Evolutionary conservation across 1,140 invertebrate genomes (phyloP).

Genomic region (Drosophila lini): DNA sequence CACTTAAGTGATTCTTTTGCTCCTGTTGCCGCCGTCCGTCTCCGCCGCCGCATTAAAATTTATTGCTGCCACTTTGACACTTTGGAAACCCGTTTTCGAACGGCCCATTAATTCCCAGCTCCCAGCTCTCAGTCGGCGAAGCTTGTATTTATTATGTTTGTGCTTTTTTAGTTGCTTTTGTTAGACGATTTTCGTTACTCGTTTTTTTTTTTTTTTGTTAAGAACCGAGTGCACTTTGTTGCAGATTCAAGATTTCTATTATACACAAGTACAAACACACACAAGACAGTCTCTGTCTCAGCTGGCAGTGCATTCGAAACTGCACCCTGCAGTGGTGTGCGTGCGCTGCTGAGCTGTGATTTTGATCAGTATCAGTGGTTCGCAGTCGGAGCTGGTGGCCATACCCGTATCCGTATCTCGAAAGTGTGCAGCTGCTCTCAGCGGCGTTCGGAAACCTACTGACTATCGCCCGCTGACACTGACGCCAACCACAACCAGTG

Average conservation of each 20-base stretch:
- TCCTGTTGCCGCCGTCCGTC: constrained; percentile 59
- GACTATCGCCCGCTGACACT: constrained; percentile 18
- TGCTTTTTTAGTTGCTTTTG: constrained; percentile 36
- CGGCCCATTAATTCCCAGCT: constrained; percentile 24
- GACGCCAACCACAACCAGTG: not conserved
- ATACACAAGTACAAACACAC: constrained; percentile 49
- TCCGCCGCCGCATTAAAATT: constrained; percentile 58
- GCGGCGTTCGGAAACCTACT: constrained; percentile 81
- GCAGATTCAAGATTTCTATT: constrained; percentile 69
- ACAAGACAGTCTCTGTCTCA: constrained; percentile 24
- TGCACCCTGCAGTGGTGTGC: constrained; percentile 39
- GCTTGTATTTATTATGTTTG: constrained; percentile 52
- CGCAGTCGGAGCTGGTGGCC: constrained; percentile 5
- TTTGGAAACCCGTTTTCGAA: constrained; percentile 68
- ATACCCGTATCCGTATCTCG: constrained; percentile 67
- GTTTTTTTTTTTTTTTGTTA: constrained; percentile 23
- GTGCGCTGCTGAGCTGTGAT: constrained; percentile 50
- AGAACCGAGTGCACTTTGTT: constrained; percentile 44
- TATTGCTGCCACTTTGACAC: constrained; percentile 78
- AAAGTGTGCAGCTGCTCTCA: constrained; percentile 77
- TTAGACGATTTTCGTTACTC: constrained; percentile 3
- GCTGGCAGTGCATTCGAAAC: constrained; percentile 60
- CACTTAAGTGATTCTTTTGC: constrained; percentile 75
- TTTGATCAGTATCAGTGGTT: constrained; percentile 41
- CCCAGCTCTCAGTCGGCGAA: constrained; percentile 5